Base-by-base conservation (phyloP, 2,113 vertebrate genomes). In the Sapayoa aenigma region DNA sequence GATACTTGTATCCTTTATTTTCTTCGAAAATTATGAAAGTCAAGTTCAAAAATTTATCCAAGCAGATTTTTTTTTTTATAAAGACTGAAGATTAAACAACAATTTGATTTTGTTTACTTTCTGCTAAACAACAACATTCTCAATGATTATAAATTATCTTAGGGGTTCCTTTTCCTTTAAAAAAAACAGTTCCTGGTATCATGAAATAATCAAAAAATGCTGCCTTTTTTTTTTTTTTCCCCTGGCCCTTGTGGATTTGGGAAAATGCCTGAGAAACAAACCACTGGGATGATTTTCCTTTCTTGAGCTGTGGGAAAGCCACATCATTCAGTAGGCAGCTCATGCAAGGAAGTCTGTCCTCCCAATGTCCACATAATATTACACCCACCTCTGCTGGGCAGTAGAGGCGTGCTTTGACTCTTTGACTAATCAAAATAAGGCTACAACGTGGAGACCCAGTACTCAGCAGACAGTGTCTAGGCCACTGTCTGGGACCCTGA, bases 371-470 rank as follows among this genome's bases (percentile, higher is more conserved):
- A 30, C 33, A 39, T 39, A 16, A 11, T 3, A 0, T 16, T 46
- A 28, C 46, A 39, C 59, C 44, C 44, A 7, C 68, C 69, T 15
- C 3, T 2, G 1, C 39, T 22, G 30, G 35, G 63, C 41, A 77
- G 49, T 42, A 37, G 41, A 50, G 65, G 2, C n/a, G n/a, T n/a
- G n/a, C n/a, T n/a, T n/a, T n/a, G n/a, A n/a, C n/a, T n/a, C 37
- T 55, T 33, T 49, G 25, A 24, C 31, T 71, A 20, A 56, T 21
- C 41, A 35, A 67, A 60, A 10, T 4, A 39, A 11, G 41, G 25
- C 47, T 63, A 31, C 33, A 37, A 7, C 1, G 1, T 10, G 31
- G 39, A 74, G 37, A 52, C 1, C 2, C 3, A 28, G 27, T 17
- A 63, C n/a, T 69, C 17, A 5, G 71, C 47, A 27, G 9, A 6